A percentile compares a stretch with the other conserved stretches of the same genome.
These are phyloP conservation scores for Cavia aperea DNA, from an alignment of 2,113 vertebrate species.

Conservation along the genomic window DNA sequence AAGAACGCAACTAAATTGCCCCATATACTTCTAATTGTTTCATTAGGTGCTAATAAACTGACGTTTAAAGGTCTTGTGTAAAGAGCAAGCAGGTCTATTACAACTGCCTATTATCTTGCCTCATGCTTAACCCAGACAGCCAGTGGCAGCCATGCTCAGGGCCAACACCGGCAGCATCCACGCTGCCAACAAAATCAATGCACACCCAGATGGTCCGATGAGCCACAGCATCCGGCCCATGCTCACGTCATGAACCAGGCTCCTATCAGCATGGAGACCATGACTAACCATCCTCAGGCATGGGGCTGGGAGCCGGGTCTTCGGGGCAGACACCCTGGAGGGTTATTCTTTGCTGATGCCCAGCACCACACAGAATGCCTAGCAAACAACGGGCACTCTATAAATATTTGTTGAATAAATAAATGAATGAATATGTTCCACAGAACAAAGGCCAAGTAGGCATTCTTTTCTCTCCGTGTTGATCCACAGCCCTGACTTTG, in stretches of 20 bases:
- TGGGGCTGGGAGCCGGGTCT: neutral
- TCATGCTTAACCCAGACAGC: neutral
- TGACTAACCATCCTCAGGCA: neutral
- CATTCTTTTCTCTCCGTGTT: neutral
- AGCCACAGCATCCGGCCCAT: neutral
- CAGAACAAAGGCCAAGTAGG: neutral
- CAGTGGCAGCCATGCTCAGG: neutral
- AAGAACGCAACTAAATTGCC: constrained; percentile 14
- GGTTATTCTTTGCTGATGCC: neutral
- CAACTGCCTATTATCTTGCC: neutral
- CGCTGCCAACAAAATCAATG: neutral
- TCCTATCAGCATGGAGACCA: neutral
- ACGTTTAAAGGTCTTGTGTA: constrained; percentile 8
- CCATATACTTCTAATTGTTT: constrained; percentile 22
- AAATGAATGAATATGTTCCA: neutral
- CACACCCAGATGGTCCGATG: neutral
- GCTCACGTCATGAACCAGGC: neutral
- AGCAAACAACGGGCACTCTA: neutral
- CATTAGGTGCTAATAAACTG: constrained; percentile 42
- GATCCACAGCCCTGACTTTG: neutral
- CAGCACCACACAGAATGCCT: neutral
- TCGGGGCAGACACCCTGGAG: rapidly evolving
- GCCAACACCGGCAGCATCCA: neutral
- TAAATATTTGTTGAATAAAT: neutral
- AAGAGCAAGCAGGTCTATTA: constrained; percentile 36